phyloP scores from a whole-genome alignment of 2,113 vertebrate genomes.

The Chinchilla lanigera region DNA sequence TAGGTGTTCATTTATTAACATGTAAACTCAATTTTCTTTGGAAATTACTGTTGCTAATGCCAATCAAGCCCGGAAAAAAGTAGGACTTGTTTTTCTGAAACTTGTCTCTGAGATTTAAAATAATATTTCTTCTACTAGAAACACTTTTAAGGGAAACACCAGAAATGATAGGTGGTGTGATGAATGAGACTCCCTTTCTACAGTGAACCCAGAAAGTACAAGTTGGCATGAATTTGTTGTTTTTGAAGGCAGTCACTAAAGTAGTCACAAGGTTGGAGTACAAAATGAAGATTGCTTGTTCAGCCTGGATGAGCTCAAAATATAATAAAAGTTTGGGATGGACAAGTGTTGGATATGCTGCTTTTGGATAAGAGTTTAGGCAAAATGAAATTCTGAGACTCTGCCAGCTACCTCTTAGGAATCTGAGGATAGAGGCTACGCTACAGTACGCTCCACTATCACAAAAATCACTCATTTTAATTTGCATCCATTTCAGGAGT shows the following conservation, averaged over 20 bases:
- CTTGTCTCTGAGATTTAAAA: constrained; percentile 35
- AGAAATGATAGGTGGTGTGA: neutral
- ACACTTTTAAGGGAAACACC: neutral
- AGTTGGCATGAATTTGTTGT: neutral
- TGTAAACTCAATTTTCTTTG: constrained; percentile 38
- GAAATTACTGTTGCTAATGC: constrained; percentile 20
- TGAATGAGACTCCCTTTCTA: neutral
- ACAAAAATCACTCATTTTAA: constrained; percentile 79
- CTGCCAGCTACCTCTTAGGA: constrained; percentile 53
- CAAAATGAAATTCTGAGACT: constrained; percentile 61
- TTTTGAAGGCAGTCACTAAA: neutral
- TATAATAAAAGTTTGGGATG: constrained; percentile 49
- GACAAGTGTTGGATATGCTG: constrained; percentile 48
- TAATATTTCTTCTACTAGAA: neutral
- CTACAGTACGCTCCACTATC: constrained; percentile 70
- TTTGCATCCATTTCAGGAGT: constrained; percentile 85
- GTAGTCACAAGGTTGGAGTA: neutral
- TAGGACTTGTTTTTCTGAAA: neutral
- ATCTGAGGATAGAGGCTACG: constrained; percentile 74
- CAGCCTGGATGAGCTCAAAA: constrained; percentile 43
- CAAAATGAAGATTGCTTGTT: neutral
- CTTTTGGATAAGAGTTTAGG: constrained; percentile 52
- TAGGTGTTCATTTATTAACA: constrained; percentile 31
- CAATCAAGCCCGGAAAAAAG: constrained; percentile 29
- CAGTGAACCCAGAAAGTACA: neutral